Evolutionary conservation across 2,797 vertebrate genomes (phyloP).

Genomic region (Sitta carolinensis): DNA sequence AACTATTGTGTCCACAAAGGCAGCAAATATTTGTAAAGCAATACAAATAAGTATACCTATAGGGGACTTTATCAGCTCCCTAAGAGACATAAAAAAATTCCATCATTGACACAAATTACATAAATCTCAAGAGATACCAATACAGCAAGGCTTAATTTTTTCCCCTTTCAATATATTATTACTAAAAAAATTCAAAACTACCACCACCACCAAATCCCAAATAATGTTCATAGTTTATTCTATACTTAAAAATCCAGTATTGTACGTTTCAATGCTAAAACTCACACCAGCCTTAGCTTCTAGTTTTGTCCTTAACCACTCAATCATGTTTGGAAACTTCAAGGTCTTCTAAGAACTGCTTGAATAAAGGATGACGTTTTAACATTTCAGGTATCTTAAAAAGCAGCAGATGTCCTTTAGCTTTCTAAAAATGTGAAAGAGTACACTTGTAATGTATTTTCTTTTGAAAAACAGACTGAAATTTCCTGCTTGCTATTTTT

Average conservation of each 20-base stretch:
- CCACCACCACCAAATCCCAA: not conserved
- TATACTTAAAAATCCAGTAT: not conserved
- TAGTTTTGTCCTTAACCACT: constrained; percentile 9
- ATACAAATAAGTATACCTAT: not conserved
- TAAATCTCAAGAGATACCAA: not conserved
- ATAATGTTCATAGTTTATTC: not conserved
- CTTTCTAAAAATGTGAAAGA: not conserved
- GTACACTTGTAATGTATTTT: not conserved
- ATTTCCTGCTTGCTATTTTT: constrained; percentile 25
- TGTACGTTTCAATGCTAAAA: not conserved
- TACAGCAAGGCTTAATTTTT: not conserved
- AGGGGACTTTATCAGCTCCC: not conserved
- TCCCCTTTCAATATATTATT: not conserved
- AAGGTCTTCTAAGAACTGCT: constrained; percentile 31
- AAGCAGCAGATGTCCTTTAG: not conserved
- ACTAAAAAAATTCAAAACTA: not conserved
- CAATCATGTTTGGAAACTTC: constrained; percentile 19
- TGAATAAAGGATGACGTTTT: constrained; percentile 28
- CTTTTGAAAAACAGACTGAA: not conserved
- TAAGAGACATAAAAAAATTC: not conserved
- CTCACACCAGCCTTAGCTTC: not conserved
- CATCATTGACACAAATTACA: not conserved
- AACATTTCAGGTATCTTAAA: constrained; percentile 23
- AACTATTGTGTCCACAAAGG: constrained; percentile 1
- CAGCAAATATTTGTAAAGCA: constrained; percentile 21